A percentile compares a stretch with the other conserved stretches of the same genome.
Conservation (phyloP, 1,140 invertebrate species). For the Drosophila setifemur region DNA sequence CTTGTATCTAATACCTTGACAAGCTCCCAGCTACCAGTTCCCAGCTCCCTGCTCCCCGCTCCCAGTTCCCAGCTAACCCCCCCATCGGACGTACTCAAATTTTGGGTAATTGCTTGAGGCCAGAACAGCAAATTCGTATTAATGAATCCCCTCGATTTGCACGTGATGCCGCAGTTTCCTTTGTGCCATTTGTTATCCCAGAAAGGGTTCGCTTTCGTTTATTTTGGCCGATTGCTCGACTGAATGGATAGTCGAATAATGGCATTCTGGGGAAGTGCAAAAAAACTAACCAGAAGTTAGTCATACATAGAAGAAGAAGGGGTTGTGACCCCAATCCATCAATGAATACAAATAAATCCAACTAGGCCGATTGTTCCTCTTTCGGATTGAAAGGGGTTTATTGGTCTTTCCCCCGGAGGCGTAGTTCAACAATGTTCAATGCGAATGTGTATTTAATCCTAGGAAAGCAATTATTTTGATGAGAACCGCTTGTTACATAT, state of each 20-base stretch:
- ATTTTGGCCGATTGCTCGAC: neutral
- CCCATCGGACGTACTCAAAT: constrained; percentile 4
- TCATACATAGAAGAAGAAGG: neutral
- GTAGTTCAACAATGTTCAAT: neutral
- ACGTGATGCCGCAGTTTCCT: constrained; percentile 26
- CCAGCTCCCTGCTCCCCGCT: too few species aligned
- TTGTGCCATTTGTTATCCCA: constrained; percentile 8
- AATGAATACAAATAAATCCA: constrained; percentile 27
- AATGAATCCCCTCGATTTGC: constrained; percentile 36
- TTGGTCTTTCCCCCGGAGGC: neutral
- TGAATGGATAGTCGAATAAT: constrained; percentile 8
- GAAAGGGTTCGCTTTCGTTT: constrained; percentile 11
- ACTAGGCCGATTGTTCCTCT: neutral
- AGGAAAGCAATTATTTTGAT: constrained; percentile 18
- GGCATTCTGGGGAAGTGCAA: constrained; percentile 3
- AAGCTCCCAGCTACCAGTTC: constrained; percentile 7
- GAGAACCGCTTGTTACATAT: too few species aligned
- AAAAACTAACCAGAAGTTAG: constrained; percentile 1
- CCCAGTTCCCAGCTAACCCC: constrained; percentile 9
- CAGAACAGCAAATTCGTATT: constrained; percentile 40
- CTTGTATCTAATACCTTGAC: constrained; percentile 27
- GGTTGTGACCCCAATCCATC: constrained; percentile 19
- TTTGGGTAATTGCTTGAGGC: constrained; percentile 38
- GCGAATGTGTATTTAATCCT: constrained; percentile 9
- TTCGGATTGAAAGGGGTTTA: constrained; percentile 22